Conservation (phyloP, 2,113 vertebrate genomes). For the Gopherus evgoodei region DNA sequence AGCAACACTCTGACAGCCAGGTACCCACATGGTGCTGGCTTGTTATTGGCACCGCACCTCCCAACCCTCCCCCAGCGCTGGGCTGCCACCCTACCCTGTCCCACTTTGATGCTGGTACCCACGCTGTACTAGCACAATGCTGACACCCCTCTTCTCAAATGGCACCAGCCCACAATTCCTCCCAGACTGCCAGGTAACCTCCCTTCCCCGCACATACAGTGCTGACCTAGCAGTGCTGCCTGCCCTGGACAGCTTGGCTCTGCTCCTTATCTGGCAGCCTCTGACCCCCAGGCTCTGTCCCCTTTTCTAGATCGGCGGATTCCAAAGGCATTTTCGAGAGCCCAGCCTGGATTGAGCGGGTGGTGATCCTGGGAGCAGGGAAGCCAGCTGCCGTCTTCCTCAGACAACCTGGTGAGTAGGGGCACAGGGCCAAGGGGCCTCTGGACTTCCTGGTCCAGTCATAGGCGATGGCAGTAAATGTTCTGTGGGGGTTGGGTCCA, state of each 20-base stretch:
- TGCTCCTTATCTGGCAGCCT: background rate
- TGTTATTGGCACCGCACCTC: fast-evolving
- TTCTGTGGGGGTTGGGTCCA: background rate
- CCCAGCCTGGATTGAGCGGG: slow-evolving; percentile 85
- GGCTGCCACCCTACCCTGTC: too few species aligned
- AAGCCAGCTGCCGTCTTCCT: slow-evolving; percentile 82
- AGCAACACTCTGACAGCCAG: slow-evolving; percentile 84
- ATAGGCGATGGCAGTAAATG: background rate
- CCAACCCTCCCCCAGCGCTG: background rate
- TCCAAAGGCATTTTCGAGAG: slow-evolving; percentile 83
- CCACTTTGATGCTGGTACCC: background rate
- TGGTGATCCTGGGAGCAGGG: slow-evolving; percentile 86
- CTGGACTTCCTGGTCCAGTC: background rate
- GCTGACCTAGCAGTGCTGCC: background rate
- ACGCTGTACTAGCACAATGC: background rate
- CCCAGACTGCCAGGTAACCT: background rate
- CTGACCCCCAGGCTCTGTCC: background rate
- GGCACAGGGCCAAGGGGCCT: background rate
- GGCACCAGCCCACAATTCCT: background rate
- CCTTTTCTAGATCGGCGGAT: slow-evolving; percentile 79
- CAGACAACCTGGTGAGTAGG: slow-evolving; percentile 80
- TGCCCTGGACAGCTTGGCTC: background rate
- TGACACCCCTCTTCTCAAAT: background rate
- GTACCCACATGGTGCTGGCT: slow-evolving; percentile 55
- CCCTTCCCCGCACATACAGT: too few species aligned